Evolutionary conservation across 2,797 vertebrate genomes (phyloP), one percentile per base, ranked within the genome.

Genomic region (Nasua narica): DNA sequence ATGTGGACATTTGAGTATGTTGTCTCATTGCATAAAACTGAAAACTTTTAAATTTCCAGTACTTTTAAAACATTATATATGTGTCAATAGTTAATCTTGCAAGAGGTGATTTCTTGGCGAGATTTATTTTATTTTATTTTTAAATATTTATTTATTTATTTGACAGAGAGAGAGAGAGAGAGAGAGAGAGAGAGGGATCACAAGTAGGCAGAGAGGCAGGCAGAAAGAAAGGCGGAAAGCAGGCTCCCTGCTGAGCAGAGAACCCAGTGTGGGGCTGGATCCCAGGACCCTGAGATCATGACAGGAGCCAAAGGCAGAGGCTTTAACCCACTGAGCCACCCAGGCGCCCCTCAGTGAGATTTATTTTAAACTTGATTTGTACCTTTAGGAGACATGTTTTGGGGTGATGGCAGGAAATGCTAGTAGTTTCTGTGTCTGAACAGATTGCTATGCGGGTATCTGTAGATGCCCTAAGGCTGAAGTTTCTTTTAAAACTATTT

Each of bases 401-500:
- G 56, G 40, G 78, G 32, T 58, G 29, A 62, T 69, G 32, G 4
- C 83, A 82, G 48, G 29, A 70, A 58, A 29, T 1, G 10, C n/a
- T 16, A 46, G 43, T 37, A 54, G n/a, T 32, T 95, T 74, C 40
- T 4, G 13, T 87, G 54, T 94, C 54, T 18, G 37, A 91, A 77
- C 83, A 93, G 93, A 94, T 91, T 94, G 93, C 32, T 79, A 15
- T 87, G 43, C 43, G 46, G 35, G 46, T 87, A 43, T 81, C 79
- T 83, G 27, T 56, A 23, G 62, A 89, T 90, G 79, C 91, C 97
- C 56, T 32, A 74, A 77, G 87, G 87, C 87, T 97, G 56, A 91
- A 95, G 65, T 43, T 87, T 84, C 48, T 91, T 96, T 87, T 72
- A 40, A 96, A 93, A 91, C 69, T 93, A 96, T 95, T 96, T 97